Evolutionary conservation across 2,888 invertebrate species (phyloP).

Genomic region (Cephus rjabovi): DNA sequence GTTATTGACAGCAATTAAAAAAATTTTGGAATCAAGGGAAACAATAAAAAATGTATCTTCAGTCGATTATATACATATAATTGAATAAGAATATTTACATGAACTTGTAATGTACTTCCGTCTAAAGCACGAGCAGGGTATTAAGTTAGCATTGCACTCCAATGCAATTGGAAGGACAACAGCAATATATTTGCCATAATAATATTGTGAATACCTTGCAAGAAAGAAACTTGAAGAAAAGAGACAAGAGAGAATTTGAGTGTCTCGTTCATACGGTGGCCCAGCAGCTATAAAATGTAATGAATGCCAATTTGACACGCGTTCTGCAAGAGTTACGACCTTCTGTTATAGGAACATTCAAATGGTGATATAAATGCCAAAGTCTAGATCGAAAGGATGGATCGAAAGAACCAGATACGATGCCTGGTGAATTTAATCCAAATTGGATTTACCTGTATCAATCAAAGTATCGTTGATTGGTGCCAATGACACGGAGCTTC

Average conservation of each 20-base stretch:
- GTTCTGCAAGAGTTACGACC: conserved; percentile 22
- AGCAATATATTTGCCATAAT: conserved; percentile 13
- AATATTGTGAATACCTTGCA: conserved; percentile 13
- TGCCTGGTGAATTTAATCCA: background rate
- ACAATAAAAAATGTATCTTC: background rate
- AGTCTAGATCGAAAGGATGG: too few relatives aligned
- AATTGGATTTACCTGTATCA: background rate
- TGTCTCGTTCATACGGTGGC: conserved; percentile 10
- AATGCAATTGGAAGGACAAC: background rate
- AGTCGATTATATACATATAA: too few relatives aligned
- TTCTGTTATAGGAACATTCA: background rate
- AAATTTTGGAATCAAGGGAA: background rate
- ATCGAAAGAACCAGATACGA: too few relatives aligned
- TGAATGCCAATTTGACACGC: conserved; percentile 35
- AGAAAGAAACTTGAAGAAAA: background rate
- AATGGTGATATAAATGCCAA: background rate
- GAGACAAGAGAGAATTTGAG: background rate
- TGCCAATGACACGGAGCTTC: background rate
- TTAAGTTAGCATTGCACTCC: background rate
- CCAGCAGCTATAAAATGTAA: conserved; percentile 33
- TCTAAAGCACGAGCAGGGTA: background rate
- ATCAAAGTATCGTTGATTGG: background rate
- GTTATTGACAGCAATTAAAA: too few relatives aligned
- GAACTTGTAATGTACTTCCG: too few relatives aligned
- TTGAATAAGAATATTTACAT: too few relatives aligned